phyloP scores from a whole-genome alignment of 2,113 vertebrate genomes.

The Leptobrachium ailaonicum region DNA sequence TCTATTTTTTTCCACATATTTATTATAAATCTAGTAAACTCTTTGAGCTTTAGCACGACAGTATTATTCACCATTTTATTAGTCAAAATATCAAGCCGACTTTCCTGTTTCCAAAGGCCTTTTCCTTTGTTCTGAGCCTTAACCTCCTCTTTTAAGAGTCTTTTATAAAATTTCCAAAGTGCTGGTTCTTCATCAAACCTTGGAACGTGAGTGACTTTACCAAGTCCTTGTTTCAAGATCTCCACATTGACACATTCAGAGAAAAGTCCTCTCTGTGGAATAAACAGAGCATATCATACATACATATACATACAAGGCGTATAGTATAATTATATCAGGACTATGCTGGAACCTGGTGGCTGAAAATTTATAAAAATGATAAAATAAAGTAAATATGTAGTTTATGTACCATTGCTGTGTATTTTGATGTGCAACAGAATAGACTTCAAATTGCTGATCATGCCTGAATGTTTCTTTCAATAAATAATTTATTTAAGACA shows the following conservation, averaged over 20 bases:
- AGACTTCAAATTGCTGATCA: no score
- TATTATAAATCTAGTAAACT: constrained; percentile 62
- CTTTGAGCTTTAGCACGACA: constrained; percentile 66
- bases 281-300: background rate
- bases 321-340: no score
- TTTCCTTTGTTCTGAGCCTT: constrained; percentile 77
- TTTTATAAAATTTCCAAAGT: constrained; percentile 81
- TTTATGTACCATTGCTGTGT: no score
- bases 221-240: constrained; percentile 80
- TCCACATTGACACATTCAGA: constrained; percentile 82
- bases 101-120: constrained; percentile 85
- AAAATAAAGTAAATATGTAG: no score
- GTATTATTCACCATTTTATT: constrained; percentile 56
- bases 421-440: no score
- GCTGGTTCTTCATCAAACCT: constrained; percentile 71
- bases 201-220: constrained; percentile 70
- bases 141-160: constrained; percentile 84
- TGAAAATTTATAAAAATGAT: no score
- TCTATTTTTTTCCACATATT: constrained; percentile 28
- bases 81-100: constrained; percentile 67
- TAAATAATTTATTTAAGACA: no score
- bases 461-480: no score
- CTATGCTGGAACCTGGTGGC: no score
- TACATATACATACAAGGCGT: no score
- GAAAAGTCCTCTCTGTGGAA: constrained; percentile 71